Evolutionary conservation across 2,797 vertebrate genomes (phyloP).

Genomic region (Pseudotriccus pelzelni): DNA sequence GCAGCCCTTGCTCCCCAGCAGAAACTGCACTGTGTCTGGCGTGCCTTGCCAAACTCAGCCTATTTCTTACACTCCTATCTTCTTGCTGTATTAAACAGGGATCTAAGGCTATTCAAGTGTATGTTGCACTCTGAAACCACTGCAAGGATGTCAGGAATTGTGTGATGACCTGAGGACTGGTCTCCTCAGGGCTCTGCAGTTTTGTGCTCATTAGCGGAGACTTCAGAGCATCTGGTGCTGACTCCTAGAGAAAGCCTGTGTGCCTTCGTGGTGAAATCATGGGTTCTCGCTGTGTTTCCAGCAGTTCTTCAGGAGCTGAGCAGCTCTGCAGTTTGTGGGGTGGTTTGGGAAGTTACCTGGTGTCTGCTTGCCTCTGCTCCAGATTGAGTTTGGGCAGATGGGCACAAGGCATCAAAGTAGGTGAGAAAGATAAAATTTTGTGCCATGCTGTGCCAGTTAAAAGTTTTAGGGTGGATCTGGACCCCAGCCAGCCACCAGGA

Average conservation of each 20-base stretch:
- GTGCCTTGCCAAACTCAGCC: neutral
- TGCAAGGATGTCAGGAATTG: accelerated
- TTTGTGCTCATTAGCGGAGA: neutral
- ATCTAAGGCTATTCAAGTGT: neutral
- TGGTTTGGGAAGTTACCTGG: neutral
- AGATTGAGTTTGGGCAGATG: neutral
- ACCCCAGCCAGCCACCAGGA: neutral
- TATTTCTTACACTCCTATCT: neutral
- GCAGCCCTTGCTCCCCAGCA: neutral
- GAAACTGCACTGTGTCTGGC: neutral
- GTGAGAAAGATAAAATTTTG: neutral
- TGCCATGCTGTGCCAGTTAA: neutral
- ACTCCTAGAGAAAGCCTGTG: neutral
- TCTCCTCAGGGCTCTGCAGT: neutral
- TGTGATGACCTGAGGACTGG: neutral
- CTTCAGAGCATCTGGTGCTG: neutral
- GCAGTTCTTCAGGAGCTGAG: neutral
- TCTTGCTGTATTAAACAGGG: neutral
- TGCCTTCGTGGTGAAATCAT: neutral
- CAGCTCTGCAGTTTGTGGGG: neutral
- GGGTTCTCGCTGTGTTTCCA: neutral
- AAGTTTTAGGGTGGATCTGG: neutral
- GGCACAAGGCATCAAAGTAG: neutral
- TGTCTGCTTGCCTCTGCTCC: neutral
- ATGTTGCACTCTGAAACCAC: neutral